phyloP scores from a whole-genome alignment of 1,140 invertebrate species.

The Caenorhabditis brenneri region DNA sequence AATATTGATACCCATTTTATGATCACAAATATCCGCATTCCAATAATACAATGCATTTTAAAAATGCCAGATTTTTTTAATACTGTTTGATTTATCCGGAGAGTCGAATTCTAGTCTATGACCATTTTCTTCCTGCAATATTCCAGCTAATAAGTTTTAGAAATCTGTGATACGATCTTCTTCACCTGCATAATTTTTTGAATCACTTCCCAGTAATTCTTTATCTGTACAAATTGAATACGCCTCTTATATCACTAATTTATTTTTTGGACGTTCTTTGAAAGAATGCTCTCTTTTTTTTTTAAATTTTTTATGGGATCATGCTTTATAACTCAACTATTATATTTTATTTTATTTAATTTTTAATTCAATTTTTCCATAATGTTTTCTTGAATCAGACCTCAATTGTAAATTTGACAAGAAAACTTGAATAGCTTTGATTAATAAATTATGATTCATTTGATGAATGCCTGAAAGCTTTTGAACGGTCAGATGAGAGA shows the following conservation, averaged over 20 bases:
- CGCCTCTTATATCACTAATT: neutral
- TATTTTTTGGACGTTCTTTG: neutral
- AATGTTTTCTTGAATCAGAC: no score
- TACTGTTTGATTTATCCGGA: neutral
- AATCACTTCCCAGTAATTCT: neutral
- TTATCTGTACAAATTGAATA: constrained; percentile 11
- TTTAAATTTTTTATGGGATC: neutral
- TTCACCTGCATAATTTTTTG: neutral
- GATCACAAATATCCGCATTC: constrained; percentile 28
- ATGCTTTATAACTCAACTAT: neutral
- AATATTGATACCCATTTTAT: neutral
- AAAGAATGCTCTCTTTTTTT: no score
- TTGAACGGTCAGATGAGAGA: neutral
- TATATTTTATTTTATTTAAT: neutral
- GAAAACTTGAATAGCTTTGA: neutral
- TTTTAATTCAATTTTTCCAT: neutral
- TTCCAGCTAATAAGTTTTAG: neutral
- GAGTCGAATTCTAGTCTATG: neutral
- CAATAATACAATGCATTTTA: neutral
- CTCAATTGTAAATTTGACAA: neutral
- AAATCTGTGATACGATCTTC: neutral
- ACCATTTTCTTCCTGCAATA: neutral
- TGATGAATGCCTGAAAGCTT: neutral
- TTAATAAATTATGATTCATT: constrained; percentile 23
- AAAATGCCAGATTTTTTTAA: neutral